Evolutionary conservation across 2,797 vertebrate genomes (phyloP), one percentile per base, ranked within the genome.

Genomic region (Zenarchopterus dispar): DNA sequence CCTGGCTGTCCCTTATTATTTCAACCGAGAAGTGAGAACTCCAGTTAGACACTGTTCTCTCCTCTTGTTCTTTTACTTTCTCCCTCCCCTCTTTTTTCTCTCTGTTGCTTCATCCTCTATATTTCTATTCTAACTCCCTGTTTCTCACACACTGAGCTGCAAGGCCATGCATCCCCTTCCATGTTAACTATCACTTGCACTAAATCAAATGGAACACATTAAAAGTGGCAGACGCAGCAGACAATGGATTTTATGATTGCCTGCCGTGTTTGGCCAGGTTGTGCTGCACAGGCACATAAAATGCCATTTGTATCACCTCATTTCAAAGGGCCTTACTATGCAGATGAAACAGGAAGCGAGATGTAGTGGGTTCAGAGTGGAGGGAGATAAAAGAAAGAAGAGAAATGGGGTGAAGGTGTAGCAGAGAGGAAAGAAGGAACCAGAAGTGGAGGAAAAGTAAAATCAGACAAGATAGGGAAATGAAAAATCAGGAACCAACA

Each of bases 241-340:
- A 95, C 93, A 95, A 94, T 93, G 89, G 88, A 87, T 93, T 93
- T 90, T 92, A 86, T 92, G 92, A 93, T 92, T 94, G 92, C 92
- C 86, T 94, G 81, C 77, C 75, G 90, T 83, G 84, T 88, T 89
- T 84, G 83, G 85, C 82, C 89, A 89, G 89, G 85, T 88, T 93
- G 89, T 69, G 3, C 83, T 75, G 88, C 78, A 83, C 92, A 91
- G 93, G 75, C 73, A 89, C 93, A 93, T 92, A 88, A 94, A 91
- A 94, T 94, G 91, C 91, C 94, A 93, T 95, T 93, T 94, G 89
- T 94, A 94, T 92, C 94, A 93, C 91, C 91, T 94, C 93, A 93
- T 95, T 95, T 92, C 85, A 88, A 91, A 85, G 67, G 83, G 78
- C 78, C 80, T 71, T 51, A 80, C 70, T 54, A 78, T 75, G 80